A percentile compares a stretch with the other conserved stretches of the same genome.
Conservation (phyloP, 1,140 invertebrate genomes). For the Leptinotarsa defecta region DNA sequence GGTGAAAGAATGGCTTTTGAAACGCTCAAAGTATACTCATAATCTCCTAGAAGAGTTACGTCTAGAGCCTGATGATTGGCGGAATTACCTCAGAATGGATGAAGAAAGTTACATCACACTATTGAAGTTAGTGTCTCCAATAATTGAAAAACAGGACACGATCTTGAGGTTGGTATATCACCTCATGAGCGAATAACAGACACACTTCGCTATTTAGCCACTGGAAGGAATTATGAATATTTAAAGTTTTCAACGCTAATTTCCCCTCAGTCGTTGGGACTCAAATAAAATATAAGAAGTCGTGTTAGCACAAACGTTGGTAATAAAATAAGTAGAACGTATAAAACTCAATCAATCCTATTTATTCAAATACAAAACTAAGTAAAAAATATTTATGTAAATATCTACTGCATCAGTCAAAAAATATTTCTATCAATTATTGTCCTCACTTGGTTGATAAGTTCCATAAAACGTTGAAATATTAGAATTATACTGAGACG, state of each 20-base stretch:
- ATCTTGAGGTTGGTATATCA: conserved; percentile 12
- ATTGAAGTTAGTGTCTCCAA: conserved; percentile 12
- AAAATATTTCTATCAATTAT: not conserved
- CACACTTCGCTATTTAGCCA: conserved; percentile 16
- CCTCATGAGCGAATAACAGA: conserved; percentile 26
- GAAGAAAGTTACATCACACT: conserved; percentile 28
- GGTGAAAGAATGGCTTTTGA: too few species aligned
- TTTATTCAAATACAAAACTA: not conserved
- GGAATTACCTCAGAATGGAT: conserved; percentile 37
- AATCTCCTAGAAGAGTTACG: conserved; percentile 37
- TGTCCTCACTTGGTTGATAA: not conserved
- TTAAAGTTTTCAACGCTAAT: conserved; percentile 29
- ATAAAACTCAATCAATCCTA: not conserved
- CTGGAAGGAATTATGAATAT: conserved; percentile 29
- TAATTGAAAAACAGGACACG: conserved; percentile 13
- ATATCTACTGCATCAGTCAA: not conserved
- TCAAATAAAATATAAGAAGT: too few species aligned
- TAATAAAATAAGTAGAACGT: too few species aligned
- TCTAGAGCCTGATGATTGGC: conserved; percentile 37
- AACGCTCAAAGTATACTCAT: too few species aligned
- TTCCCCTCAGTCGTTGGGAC: conserved; percentile 21
- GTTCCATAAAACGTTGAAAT: not conserved
- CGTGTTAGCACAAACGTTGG: too few species aligned
- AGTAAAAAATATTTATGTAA: not conserved
- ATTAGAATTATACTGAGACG: not conserved